Percentiles rank a stretch among this genome's conserved stretches.
Conservation (phyloP, 2,113 vertebrate genomes). For the Porphyrio hochstetteri region DNA sequence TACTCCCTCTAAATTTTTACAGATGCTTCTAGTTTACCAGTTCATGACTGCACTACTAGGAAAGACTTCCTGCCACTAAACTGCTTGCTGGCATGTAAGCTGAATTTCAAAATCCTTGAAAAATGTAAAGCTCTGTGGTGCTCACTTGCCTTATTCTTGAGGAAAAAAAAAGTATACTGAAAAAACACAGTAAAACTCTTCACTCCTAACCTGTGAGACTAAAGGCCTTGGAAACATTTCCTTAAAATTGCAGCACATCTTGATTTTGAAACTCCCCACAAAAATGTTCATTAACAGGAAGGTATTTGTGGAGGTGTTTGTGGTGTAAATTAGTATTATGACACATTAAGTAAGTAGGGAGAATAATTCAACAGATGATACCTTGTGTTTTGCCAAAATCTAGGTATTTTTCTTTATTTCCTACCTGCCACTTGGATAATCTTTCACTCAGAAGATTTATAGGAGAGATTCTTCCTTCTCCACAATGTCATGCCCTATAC, state of each 20-base stretch:
- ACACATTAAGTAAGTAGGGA: slow-evolving; percentile 31
- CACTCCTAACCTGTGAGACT: slow-evolving; percentile 45
- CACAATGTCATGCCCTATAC: not conserved
- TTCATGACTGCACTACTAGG: slow-evolving; percentile 84
- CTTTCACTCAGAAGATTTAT: not conserved
- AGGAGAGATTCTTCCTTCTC: not conserved
- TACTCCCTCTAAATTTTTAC: slow-evolving; percentile 87
- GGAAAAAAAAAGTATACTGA: slow-evolving; percentile 22
- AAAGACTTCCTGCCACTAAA: slow-evolving; percentile 86
- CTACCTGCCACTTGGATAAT: not conserved
- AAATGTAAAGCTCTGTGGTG: slow-evolving; percentile 79
- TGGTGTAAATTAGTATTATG: slow-evolving; percentile 62
- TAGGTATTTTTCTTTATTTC: slow-evolving; percentile 33
- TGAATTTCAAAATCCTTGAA: slow-evolving; percentile 83
- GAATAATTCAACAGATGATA: slow-evolving; percentile 45
- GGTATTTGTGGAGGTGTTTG: slow-evolving; percentile 67
- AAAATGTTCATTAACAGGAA: slow-evolving; percentile 67
- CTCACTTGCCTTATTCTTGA: slow-evolving; percentile 72
- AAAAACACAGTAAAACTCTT: slow-evolving; percentile 68
- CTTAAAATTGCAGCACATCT: slow-evolving; percentile 59
- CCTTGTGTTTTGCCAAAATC: slow-evolving; percentile 22
- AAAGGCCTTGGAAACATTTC: slow-evolving; percentile 61
- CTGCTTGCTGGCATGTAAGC: slow-evolving; percentile 81
- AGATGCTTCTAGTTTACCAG: slow-evolving; percentile 88
- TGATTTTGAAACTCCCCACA: slow-evolving; percentile 60